Conservation (phyloP, 2,797 vertebrate species). For the Otolemur crassicaudatus region DNA sequence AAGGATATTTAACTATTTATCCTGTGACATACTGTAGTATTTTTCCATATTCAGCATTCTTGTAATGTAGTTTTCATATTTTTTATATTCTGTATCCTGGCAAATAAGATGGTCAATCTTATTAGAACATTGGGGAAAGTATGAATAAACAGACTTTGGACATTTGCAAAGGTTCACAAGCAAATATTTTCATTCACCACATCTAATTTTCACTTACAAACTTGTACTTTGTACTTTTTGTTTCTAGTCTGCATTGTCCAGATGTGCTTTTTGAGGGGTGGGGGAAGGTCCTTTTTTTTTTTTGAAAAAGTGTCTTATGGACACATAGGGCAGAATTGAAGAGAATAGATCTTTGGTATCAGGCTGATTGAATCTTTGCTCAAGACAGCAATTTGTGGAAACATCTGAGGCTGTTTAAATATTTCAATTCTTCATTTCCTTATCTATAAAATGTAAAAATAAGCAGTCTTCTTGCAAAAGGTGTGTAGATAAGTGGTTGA, state of each 20-base stretch:
- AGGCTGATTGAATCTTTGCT: not conserved
- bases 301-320: not conserved
- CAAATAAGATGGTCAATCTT: not conserved
- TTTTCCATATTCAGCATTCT: not conserved
- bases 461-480: not conserved
- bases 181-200: conserved; percentile 6
- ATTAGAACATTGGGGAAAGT: not conserved
- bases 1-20: not conserved
- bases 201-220: not conserved
- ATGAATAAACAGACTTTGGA: not conserved
- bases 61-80: not conserved
- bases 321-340: not conserved
- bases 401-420: not conserved
- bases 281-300: not conserved
- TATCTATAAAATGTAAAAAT: not conserved
- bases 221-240: not conserved
- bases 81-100: not conserved
- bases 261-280: not conserved
- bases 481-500: not conserved
- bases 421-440: not conserved
- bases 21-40: not conserved
- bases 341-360: not conserved
- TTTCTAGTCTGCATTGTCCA: not conserved
- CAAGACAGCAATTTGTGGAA: not conserved
- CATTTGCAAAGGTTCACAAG: not conserved